Evolutionary conservation across 2,797 vertebrate genomes (phyloP).

Genomic region (Eupleurogrammus muticus): DNA sequence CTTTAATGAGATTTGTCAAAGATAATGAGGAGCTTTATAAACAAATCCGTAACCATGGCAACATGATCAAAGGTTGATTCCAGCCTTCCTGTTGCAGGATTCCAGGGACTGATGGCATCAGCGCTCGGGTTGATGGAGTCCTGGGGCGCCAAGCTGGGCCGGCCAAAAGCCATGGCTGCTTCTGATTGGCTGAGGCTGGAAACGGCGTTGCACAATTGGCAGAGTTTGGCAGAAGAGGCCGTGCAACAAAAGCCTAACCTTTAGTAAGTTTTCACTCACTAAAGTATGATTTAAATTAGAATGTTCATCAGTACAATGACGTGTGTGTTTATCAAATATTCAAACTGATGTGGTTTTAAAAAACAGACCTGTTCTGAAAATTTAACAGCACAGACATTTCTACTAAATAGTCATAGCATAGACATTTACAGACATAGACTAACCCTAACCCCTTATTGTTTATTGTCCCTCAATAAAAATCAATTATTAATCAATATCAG

Average conservation of each 20-base stretch:
- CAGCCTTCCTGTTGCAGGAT: conserved; percentile 70
- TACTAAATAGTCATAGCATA: too few relatives aligned
- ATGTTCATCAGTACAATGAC: not conserved
- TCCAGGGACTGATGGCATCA: conserved; percentile 72
- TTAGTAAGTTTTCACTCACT: conserved; percentile 71
- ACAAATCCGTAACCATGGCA: too few relatives aligned
- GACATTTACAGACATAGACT: too few relatives aligned
- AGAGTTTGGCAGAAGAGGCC: conserved; percentile 68
- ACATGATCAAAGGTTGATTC: not conserved
- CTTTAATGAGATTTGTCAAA: too few relatives aligned
- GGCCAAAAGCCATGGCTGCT: conserved; percentile 26
- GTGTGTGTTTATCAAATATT: not conserved
- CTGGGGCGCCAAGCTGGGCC: conserved; percentile 74
- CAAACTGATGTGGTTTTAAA: too few relatives aligned
- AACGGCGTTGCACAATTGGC: conserved; percentile 73
- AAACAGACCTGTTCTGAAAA: not conserved
- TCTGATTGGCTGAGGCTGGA: conserved; percentile 79
- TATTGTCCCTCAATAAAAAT: too few relatives aligned
- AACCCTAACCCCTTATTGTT: too few relatives aligned
- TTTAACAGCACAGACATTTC: too few relatives aligned
- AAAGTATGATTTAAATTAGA: not conserved
- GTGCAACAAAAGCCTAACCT: conserved; percentile 55
- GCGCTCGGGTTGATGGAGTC: conserved; percentile 78
- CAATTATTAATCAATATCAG: too few relatives aligned
- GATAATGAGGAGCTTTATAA: too few relatives aligned